Percentiles rank a stretch among this genome's conserved stretches.
Evolutionary conservation across 30 jellyfish, hydroid and myxozoan genomes (phyloP).

Genomic region (Chrysaora quinquecirrha): DNA sequence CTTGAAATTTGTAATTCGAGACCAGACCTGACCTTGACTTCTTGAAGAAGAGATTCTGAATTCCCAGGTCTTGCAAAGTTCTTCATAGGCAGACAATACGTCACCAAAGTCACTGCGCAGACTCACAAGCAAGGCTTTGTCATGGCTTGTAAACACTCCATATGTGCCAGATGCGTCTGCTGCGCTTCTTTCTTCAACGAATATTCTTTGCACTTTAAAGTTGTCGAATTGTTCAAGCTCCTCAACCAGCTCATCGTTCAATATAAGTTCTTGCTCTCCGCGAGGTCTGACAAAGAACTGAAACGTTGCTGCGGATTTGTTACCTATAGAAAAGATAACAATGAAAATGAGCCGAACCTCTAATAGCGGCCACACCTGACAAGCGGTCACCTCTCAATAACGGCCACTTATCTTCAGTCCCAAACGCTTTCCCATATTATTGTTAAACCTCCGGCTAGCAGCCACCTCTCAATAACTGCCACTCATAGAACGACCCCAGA

Average conservation of each 20-base stretch:
- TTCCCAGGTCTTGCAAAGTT: conserved; percentile 43
- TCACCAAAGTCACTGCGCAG: conserved; percentile 40
- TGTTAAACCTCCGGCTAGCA: no score
- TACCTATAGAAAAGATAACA: not conserved
- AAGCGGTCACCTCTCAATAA: not conserved
- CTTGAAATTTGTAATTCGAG: not conserved
- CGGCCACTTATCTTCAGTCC: not conserved
- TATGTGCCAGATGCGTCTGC: conserved; percentile 41
- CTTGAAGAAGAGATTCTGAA: not conserved
- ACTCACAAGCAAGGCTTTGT: conserved; percentile 51
- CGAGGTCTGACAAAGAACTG: not conserved
- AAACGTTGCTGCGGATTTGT: not conserved
- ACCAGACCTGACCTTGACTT: not conserved
- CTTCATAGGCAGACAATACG: conserved; percentile 20
- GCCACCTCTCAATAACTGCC: no score
- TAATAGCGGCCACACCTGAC: not conserved
- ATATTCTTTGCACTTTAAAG: conserved; percentile 53
- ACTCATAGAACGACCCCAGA: no score
- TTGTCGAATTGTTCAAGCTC: conserved; percentile 44
- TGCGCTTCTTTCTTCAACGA: conserved; percentile 17
- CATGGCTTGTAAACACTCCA: conserved; percentile 40
- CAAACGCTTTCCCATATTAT: not conserved
- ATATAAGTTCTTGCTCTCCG: conserved; percentile 2
- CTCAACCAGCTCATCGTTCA: conserved; percentile 35
- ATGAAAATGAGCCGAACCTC: not conserved